Evolutionary conservation across 2,113 vertebrate species (phyloP).

Genomic region (Microcebus jonahi): DNA sequence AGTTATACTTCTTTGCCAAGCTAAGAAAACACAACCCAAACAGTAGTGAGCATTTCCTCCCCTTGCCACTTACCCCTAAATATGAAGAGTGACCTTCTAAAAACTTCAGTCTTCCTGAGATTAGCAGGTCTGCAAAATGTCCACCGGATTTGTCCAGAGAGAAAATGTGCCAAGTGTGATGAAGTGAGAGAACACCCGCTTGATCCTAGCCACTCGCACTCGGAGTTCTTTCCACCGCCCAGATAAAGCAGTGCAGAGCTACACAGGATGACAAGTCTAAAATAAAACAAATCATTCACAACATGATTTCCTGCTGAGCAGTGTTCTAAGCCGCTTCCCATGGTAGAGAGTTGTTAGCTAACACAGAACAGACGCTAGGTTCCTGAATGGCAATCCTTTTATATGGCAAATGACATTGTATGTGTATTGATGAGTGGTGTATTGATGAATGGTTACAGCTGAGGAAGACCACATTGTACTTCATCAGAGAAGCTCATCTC

Average conservation of each 20-base stretch:
- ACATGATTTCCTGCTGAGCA: constrained; percentile 56
- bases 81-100: constrained; percentile 56
- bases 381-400: constrained; percentile 67
- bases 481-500: constrained; percentile 72
- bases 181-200: constrained; percentile 59
- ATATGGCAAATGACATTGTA: constrained; percentile 65
- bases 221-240: constrained; percentile 47
- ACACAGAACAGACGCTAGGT: constrained; percentile 75
- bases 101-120: constrained; percentile 75
- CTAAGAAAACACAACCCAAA: constrained; percentile 77
- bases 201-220: constrained; percentile 70
- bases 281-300: constrained; percentile 74
- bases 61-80: constrained; percentile 68
- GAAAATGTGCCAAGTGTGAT: constrained; percentile 66
- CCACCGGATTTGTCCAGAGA: constrained; percentile 63
- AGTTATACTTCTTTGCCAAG: constrained; percentile 74
- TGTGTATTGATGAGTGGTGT: constrained; percentile 45
- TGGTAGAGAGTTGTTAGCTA: constrained; percentile 63
- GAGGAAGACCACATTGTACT: constrained; percentile 74
- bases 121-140: constrained; percentile 78
- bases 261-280: constrained; percentile 70
- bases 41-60: constrained; percentile 70
- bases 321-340: constrained; percentile 53
- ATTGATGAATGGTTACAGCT: constrained; percentile 15
- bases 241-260: constrained; percentile 75